Percentiles rank a stretch among this genome's conserved stretches.
phyloP scores from a whole-genome alignment of 2,113 vertebrate species.

The Tyrannus savana region DNA sequence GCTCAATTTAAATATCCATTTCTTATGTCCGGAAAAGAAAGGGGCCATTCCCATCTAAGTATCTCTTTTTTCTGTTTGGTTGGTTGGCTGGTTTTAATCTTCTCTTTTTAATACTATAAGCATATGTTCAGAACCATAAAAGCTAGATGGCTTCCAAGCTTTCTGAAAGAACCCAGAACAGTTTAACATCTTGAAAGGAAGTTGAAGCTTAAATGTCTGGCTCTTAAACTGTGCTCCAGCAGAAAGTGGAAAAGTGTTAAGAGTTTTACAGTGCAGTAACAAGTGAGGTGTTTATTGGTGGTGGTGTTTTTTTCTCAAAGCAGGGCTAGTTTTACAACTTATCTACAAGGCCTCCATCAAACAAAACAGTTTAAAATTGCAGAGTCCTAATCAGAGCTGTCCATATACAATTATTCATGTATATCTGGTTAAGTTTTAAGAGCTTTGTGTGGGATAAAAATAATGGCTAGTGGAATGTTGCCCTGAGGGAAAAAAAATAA shows the following conservation, averaged over 20 bases:
- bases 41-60: neutral
- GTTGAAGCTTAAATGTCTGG: neutral
- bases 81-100: neutral
- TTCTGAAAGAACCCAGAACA: neutral
- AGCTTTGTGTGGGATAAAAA: neutral
- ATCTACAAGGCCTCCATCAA: neutral
- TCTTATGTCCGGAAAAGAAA: neutral
- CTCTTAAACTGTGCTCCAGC: neutral
- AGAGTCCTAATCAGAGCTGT: neutral
- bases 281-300: neutral
- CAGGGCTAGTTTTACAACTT: fast-evolving
- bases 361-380: neutral
- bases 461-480: neutral
- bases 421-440: neutral
- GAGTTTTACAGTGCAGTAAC: neutral
- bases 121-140: neutral
- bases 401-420: fast-evolving
- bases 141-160: neutral
- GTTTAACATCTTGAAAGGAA: neutral
- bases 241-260: neutral
- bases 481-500: neutral
- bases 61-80: neutral
- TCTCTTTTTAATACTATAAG: neutral
- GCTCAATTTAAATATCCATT: neutral
- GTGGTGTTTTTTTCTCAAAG: neutral